Evolutionary conservation across 2,113 vertebrate species (phyloP).

Genomic region (Passerina amoena): DNA sequence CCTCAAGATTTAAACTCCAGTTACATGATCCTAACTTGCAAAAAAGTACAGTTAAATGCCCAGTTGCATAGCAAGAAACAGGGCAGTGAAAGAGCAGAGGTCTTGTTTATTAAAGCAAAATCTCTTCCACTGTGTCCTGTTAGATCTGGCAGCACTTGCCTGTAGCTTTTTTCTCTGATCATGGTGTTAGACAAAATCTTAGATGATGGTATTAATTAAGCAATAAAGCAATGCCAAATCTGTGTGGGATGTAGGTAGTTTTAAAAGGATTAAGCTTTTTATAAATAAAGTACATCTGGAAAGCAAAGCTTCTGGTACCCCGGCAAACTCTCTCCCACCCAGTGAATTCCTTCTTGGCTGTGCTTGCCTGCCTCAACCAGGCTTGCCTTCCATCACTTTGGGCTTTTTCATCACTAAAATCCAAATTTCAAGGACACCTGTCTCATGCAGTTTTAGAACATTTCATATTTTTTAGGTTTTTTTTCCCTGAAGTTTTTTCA

Average conservation of each 20-base stretch:
- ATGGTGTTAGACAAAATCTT: neutral
- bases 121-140: neutral
- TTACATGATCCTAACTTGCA: neutral
- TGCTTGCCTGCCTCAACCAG: neutral
- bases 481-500: neutral
- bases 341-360: neutral
- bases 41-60: neutral
- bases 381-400: neutral
- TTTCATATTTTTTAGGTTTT: neutral
- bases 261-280: conserved; percentile 18
- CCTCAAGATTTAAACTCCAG: neutral
- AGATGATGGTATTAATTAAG: conserved; percentile 46
- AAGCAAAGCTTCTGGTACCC: conserved; percentile 29
- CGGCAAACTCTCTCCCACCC: neutral
- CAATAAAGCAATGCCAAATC: neutral
- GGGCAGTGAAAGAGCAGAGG: neutral
- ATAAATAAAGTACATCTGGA: conserved; percentile 60
- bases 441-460: neutral
- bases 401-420: neutral
- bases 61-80: neutral
- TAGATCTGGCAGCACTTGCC: neutral
- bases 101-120: neutral
- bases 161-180: neutral
- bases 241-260: conserved; percentile 41
- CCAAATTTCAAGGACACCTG: neutral